These are phyloP conservation scores for Volucella inflata DNA, from an alignment of 2,888 invertebrate species.

Conservation along the genomic window DNA sequence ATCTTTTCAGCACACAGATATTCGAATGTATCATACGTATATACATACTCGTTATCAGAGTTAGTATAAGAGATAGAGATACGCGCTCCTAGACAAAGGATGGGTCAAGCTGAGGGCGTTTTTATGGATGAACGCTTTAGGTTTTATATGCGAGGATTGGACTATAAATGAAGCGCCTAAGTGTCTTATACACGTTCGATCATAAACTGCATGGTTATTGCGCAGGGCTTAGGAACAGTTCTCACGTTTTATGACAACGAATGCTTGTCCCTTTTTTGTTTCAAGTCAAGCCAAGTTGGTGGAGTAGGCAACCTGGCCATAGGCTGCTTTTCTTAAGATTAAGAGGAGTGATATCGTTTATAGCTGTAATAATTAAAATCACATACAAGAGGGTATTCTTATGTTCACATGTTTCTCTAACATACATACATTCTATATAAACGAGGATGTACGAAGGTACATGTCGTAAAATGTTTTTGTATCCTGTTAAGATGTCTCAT, in stretches of 20 bases:
- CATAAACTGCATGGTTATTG: conserved; percentile 71
- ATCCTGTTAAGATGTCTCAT: conserved; percentile 30
- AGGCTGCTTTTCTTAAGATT: conserved; percentile 28
- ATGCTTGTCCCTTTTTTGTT: conserved; percentile 1
- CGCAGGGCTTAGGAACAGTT: conserved; percentile 38
- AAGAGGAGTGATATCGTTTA: conserved; percentile 47
- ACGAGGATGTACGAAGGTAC: neutral
- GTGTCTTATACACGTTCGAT: conserved; percentile 70
- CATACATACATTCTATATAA: neutral
- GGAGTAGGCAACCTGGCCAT: neutral
- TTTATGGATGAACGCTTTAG: conserved; percentile 65
- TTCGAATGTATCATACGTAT: neutral
- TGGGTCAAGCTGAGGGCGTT: conserved; percentile 43
- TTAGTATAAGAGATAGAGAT: conserved; percentile 1
- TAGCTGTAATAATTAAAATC: conserved; percentile 53
- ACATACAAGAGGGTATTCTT: conserved; percentile 33
- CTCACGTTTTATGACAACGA: conserved; percentile 57
- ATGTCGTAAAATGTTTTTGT: conserved; percentile 31
- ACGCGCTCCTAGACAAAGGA: conserved; percentile 23
- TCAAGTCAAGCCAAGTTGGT: conserved; percentile 15
- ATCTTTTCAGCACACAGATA: conserved; percentile 25
- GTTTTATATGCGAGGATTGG: conserved; percentile 62
- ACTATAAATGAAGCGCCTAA: conserved; percentile 72
- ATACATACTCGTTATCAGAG: conserved; percentile 20
- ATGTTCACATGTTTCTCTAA: conserved; percentile 16